phyloP scores from a whole-genome alignment of 2,888 invertebrate genomes.

The Nomada lathburiana region DNA sequence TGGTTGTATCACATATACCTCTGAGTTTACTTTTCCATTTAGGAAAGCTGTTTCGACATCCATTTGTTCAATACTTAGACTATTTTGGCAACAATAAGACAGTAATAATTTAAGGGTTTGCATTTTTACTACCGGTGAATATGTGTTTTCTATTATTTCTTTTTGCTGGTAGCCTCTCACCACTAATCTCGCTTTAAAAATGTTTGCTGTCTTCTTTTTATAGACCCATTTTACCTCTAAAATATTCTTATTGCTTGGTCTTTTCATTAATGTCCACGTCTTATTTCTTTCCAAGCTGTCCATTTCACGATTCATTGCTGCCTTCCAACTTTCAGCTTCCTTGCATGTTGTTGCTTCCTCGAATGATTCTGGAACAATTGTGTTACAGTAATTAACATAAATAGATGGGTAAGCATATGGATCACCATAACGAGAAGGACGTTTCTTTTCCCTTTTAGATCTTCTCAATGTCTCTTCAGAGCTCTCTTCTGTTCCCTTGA shows the following conservation, averaged over 20 bases:
- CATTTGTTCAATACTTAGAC: constrained; percentile 53
- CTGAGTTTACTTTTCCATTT: constrained; percentile 34
- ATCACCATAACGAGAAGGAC: neutral
- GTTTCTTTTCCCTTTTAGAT: neutral
- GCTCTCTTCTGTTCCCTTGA: neutral
- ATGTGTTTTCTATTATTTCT: constrained; percentile 49
- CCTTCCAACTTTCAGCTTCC: constrained; percentile 37
- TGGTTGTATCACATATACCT: constrained; percentile 39
- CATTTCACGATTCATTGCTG: constrained; percentile 58
- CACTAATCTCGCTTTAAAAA: constrained; percentile 59
- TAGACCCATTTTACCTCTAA: constrained; percentile 60
- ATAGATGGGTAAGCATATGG: neutral
- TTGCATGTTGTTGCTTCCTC: constrained; percentile 34
- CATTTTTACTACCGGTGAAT: constrained; percentile 58
- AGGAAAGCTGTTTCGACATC: constrained; percentile 56
- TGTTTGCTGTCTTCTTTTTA: constrained; percentile 39
- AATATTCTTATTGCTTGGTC: constrained; percentile 40
- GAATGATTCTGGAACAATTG: neutral
- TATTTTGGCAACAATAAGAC: constrained; percentile 45
- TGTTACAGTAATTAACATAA: neutral
- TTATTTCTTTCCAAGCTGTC: constrained; percentile 56
- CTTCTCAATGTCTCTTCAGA: neutral
- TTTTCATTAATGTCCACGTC: constrained; percentile 54
- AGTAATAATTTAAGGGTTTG: constrained; percentile 59
- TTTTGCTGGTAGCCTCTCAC: constrained; percentile 58